Evolutionary conservation across 2,113 vertebrate genomes (phyloP), one percentile per base, ranked within the genome.

Genomic region (Tragelaphus scriptus): DNA sequence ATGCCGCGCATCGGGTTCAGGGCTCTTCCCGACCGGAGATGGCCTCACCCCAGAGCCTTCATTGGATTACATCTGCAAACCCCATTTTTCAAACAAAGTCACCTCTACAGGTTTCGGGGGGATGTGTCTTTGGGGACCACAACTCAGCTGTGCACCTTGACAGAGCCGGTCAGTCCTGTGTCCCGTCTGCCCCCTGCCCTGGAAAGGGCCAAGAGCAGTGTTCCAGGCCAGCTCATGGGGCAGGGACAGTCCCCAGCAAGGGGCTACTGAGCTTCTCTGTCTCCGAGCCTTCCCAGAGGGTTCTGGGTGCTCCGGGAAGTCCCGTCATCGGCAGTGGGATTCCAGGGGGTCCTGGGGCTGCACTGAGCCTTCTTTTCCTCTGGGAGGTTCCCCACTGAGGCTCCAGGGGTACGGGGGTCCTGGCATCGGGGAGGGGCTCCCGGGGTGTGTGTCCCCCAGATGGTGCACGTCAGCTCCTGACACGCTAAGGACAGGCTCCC

Each of bases 271-370:
- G 40, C 11, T 9, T 32, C 56, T 32, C 13, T 16, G 3, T 13
- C 53, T 16, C 1, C 0, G 2, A 7, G 30, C 13, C 5, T 9
- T 16, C 51, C 40, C 59, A 16, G 25, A 25, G 3, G 40, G 21
- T 1, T 87, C 4, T 56, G 79, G 17, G 19, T 4, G 2, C 61
- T 16, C n/a, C 6, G 8, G 16, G 25, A 11, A 14, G 9, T 4
- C 44, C 44, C 0, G 1, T 40, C 0, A 0, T 25, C 3, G 0
- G 2, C 4, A 85, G 32, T 1, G 1, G 10, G 8, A 17, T 13
- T 14, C 26, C 32, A 21, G 59, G 7, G 15, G 17, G 8, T 14
- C 32, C 19, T 6, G 1, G 28, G 19, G 14, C 44, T 11, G 6
- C 25, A 4, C 30, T 9, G 9, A 2, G 7, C 32, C 32, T 59